Evolutionary conservation across 1,140 invertebrate species (phyloP), one percentile per base, ranked within the genome.

Genomic region (Macrobrachium nipponense): DNA sequence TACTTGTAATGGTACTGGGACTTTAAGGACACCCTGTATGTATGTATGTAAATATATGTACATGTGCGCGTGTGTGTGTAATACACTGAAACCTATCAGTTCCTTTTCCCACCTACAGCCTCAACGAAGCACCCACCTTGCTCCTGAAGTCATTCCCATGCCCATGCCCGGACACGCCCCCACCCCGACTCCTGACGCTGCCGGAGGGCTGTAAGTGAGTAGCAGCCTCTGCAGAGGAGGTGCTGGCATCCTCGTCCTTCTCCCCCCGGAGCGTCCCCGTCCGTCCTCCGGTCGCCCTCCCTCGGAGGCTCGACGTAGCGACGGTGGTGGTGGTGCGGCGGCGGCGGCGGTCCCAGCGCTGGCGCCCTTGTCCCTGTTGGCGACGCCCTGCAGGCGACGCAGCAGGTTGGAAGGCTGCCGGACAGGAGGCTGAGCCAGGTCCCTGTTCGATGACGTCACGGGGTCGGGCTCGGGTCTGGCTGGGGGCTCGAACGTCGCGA

Each of bases 401-500:
- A 89, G 88, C 11, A 89, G 68, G 77, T 88, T 87, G n/a, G 84
- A 85, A 15, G 83, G 75, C 43, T 86, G 84, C 23, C 86, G 60
- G 66, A 70, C 75, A 17, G 75, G 79, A 3, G 59, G 68, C 23
- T 85, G 44, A n/a, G 70, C n/a, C 51, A 85, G 66, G 64, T 87
- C 88, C 3, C 83, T 72, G 51, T 60, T 80, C 15, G 87, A 82
- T 12, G 87, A 81, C 0, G 88, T 78, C 27, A 85, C 86, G 18
- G 86, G 79, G 60, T 89, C 87, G 6, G 88, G 86, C 20, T 87
- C 85, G 0, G 66, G 44, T 18, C 88, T 70, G 6, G 77, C 78
- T 43, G 90, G 89, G 7, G 89, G 90, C 43, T 89, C 89, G n/a
- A 91, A 89, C 7, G 90, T 91, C 12, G 90, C 82, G 90, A 91